Base-by-base conservation (phyloP, 1,140 invertebrate genomes). In the Drosophila trapezifrons region DNA sequence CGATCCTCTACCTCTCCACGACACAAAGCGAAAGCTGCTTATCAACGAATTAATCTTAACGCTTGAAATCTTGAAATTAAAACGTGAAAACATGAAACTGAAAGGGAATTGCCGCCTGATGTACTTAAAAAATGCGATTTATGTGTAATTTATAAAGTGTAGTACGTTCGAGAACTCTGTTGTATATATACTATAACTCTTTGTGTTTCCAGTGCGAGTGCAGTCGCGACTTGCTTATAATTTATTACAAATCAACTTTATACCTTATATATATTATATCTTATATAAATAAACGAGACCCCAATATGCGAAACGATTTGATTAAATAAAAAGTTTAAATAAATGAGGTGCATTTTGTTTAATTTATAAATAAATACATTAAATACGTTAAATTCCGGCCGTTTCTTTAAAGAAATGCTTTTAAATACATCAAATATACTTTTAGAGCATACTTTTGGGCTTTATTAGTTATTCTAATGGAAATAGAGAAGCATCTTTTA, bases 21-120 rank as follows among this genome's bases (percentile, higher is more conserved):
- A 45, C 38, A 57, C 12, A 47, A 58, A 29, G 42, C 69, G 45
- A 32, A 65, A 65, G 43, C 60, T 64, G 60, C 54, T 74, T 74
- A 59, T 73, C 82, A 85, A 85, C 78, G 82, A 86, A 86, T 69
- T 82, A 87, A 78, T 78, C 69, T 82, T 70, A 76, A 78, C 62
- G 35, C 52, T 45, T 40, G 25, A 25, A 57, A 70, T 47, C 55
- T 12, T 38, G 65, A 47, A 58, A 49, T 47, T 71, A 45, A 42
- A 29, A 51, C 29, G 20, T 3, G 32, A 52, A 51, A 29, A 49
- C 27, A 32, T 2, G 27, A 52, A 52, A 35, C 59, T 25, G 46
- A 51, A 38, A 25, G 20, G 38, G 40, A 67, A 67, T 43, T 59
- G 38, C 59, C 67, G 47, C 49, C 58, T 70, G 75, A 47, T 82